These are phyloP conservation scores for Habropoda laboriosa DNA, from an alignment of 1,140 invertebrate species.

Conservation along the genomic window DNA sequence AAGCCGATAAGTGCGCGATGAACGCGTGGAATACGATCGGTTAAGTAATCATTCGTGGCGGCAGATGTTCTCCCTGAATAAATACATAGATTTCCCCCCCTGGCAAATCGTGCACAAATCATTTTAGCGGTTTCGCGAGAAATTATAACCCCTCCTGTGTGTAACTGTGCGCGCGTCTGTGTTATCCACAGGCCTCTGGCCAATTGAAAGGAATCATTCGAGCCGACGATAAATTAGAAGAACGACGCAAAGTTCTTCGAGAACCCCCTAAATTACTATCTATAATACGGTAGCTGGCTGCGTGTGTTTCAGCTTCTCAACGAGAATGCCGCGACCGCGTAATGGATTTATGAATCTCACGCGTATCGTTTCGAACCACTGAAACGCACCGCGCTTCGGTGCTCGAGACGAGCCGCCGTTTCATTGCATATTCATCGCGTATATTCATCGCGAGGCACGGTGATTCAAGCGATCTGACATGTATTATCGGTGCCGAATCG, in stretches of 20 bases:
- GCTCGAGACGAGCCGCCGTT: no score
- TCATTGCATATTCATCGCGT: slow-evolving; percentile 3
- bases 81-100: neutral
- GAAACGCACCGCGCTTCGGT: no score
- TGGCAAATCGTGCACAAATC: neutral
- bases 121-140: neutral
- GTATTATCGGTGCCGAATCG: no score
- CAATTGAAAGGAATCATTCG: no score
- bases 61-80: neutral
- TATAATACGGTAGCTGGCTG: no score
- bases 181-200: no score
- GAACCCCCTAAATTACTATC: no score
- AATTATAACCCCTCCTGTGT: no score
- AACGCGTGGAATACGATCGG: neutral
- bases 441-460: neutral
- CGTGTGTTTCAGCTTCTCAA: neutral
- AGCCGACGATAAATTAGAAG: neutral
- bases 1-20: neutral
- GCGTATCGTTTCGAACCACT: no score
- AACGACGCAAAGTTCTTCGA: no score
- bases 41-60: slow-evolving; percentile 13
- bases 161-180: no score
- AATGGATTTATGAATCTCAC: slow-evolving; percentile 14
- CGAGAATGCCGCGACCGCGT: no score
- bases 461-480: neutral